Base-by-base conservation (phyloP, 2,797 vertebrate genomes). In the Acrossocheilus fasciatus region DNA sequence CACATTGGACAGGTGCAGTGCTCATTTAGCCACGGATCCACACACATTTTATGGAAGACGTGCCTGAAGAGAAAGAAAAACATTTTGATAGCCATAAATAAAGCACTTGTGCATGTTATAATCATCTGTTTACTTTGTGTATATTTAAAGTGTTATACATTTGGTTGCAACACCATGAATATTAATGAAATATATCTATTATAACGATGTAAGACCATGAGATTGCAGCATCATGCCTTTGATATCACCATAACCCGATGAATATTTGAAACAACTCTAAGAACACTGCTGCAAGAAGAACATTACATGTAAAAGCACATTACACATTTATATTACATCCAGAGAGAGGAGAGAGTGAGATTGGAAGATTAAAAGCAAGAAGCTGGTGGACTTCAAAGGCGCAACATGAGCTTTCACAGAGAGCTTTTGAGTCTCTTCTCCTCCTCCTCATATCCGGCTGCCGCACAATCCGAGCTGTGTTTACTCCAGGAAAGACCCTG, bases 1-100 rank as follows among this genome's bases (percentile, higher is more conserved):
- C 98, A 99, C 98, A 99, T 99, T 18, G 98, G 98, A 89, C 98
- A 99, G 3, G 98, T 99, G 91, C 98, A 98, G 88, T 99, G 98
- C 87, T 99, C 98, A 83, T 97, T 98, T 78, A 99, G 96, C 98
- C 98, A 99, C 0, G 98, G 98, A 90, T 99, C 98, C 92, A 99
- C 98, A 80, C 98, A 99, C 89, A 96, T 93, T 93, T 99, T 99
- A 95, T 99, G 98, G 92, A 99, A 99, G 93, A 99, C 97, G 36
- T 99, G 98, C 95, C 98, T 99, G 86, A 79, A 81, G 10, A 90
- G 36, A 90, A 54, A 70, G 5, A 3, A 20, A 52, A 59, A 72
- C 45, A 70, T 43, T 18, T 34, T 43, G 10, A 41, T 64, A 18
- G 3, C 45, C 54, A 75, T 62, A 74, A 43, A 83, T 36, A n/a